Percentiles rank a stretch among this genome's conserved stretches.
These are phyloP conservation scores for Uria lomvia DNA, from an alignment of 2,113 vertebrate species.

Conservation along the genomic window DNA sequence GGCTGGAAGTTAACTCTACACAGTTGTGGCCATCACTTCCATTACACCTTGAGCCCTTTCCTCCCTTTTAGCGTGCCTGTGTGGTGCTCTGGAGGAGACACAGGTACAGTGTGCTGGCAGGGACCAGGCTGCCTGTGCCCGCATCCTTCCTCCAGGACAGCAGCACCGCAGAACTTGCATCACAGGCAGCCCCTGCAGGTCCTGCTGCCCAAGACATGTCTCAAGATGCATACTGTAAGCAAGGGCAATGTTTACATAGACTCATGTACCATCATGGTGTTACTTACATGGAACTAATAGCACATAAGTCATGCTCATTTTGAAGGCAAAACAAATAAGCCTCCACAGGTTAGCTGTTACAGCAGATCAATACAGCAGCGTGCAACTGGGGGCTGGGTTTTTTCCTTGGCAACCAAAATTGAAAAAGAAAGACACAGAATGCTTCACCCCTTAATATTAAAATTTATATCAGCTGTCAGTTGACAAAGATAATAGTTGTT, in stretches of 20 bases:
- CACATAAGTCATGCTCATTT: neutral
- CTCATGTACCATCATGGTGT: fast-evolving
- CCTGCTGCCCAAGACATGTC: fast-evolving
- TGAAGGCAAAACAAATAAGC: neutral
- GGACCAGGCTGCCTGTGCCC: fast-evolving
- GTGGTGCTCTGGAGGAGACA: no score
- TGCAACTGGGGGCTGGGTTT: neutral
- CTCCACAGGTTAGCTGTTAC: neutral
- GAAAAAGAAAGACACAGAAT: neutral
- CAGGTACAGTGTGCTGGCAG: fast-evolving
- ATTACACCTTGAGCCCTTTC: neutral
- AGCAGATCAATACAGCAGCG: fast-evolving
- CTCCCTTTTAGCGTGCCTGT: fast-evolving
- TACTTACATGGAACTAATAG: neutral
- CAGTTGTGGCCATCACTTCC: fast-evolving
- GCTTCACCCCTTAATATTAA: neutral
- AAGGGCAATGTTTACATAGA: neutral
- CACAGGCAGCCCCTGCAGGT: fast-evolving
- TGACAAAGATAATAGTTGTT: neutral
- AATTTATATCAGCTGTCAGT: neutral
- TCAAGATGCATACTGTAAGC: fast-evolving
- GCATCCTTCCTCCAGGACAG: fast-evolving
- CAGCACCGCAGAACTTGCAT: fast-evolving
- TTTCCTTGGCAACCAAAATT: neutral
- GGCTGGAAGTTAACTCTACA: neutral